Evolutionary conservation across 2,888 invertebrate species (phyloP), one percentile per base, ranked within the genome.

Genomic region (Ligdia adustata): DNA sequence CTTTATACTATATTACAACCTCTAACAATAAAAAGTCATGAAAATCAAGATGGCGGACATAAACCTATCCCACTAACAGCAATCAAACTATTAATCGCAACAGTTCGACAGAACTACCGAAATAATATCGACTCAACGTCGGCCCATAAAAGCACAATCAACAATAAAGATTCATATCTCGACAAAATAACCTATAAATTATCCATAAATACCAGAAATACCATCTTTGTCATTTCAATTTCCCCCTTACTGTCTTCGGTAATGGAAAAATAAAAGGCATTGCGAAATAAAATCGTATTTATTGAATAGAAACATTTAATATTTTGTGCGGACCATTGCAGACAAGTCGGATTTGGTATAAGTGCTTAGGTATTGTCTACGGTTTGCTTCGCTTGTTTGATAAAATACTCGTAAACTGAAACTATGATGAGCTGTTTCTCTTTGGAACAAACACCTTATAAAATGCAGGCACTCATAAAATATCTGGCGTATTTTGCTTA

Each of bases 231-330:
- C 45, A 54, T 68, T 75, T 76, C 76, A 73, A 73, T 74, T 78
- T 73, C 75, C 79, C 79, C 72, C 72, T 70, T 69, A 71, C 62
- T 62, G 64, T 55, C 55, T 53, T 57, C 52, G 40, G 71, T 85
- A 82, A 88, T 86, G 82, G 87, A 85, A 83, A 82, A 70, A 84
- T 80, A 80, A 82, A 82, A 73, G 71, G 66, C 70, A 75, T 75
- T 61, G 66, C 68, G 67, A 72, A 52, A 79, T 79, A 69, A 62
- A 66, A 72, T 72, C 57, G 65, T 64, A 64, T 77, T 79, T 80
- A 87, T 87, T 87, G 82, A 86, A 86, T 82, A 79, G 69, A 71
- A 72, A 60, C 67, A 71, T 72, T 78, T 74, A 77, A 75, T n/a
- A n/a, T n/a, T 77, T 74, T 65, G 50, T 59, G 58, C 62, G 48